Conservation (phyloP, 1,140 invertebrate species). For the Drosophila teissieri region DNA sequence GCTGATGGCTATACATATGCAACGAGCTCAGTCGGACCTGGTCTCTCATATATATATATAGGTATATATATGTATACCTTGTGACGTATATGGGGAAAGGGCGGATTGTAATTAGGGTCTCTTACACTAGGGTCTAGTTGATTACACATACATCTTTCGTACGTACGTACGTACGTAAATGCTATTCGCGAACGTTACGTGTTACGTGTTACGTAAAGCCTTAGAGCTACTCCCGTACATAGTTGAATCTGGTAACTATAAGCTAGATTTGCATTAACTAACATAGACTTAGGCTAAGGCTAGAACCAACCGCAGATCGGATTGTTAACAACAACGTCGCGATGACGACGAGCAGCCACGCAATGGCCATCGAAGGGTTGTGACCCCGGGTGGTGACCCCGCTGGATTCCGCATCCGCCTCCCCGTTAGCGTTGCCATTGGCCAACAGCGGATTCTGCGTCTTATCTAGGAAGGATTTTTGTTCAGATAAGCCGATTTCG, state of each 20-base stretch:
- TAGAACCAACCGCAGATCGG: conserved; percentile 32
- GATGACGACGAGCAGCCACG: conserved; percentile 46
- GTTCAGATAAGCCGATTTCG: conserved; percentile 89
- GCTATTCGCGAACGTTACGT: conserved; percentile 25
- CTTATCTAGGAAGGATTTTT: conserved; percentile 87
- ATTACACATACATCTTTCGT: conserved; percentile 33
- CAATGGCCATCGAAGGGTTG: conserved; percentile 45
- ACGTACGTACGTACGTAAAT: neutral
- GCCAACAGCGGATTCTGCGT: conserved; percentile 79
- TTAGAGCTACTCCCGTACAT: conserved; percentile 28
- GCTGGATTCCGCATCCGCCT: conserved; percentile 48
- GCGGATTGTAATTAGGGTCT: conserved; percentile 74
- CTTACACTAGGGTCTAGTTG: conserved; percentile 52
- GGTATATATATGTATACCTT: conserved; percentile 4
- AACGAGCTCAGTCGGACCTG: conserved; percentile 41
- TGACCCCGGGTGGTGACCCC: conserved; percentile 29
- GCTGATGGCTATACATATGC: conserved; percentile 37
- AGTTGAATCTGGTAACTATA: conserved; percentile 31
- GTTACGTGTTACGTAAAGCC: conserved; percentile 32
- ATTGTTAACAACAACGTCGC: conserved; percentile 47
- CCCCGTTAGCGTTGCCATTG: conserved; percentile 66
- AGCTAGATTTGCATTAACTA: conserved; percentile 47
- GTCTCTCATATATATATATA: conserved; percentile 30
- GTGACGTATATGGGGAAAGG: conserved; percentile 43
- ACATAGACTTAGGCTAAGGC: conserved; percentile 55